Conservation (phyloP, 2,888 invertebrate species). For the Eupithecia subfuscata region DNA sequence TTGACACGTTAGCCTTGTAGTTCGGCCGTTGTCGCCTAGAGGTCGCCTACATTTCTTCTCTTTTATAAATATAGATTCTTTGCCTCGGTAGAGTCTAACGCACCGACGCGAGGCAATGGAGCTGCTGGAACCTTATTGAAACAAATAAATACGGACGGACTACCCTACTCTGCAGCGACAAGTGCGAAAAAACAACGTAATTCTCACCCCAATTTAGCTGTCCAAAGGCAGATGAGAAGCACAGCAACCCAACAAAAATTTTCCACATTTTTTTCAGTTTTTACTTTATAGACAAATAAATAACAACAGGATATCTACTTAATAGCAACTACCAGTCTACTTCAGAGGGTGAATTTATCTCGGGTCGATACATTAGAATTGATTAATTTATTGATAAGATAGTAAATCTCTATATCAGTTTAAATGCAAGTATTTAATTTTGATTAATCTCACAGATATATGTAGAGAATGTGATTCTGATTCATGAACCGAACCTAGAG, state of each 20-base stretch:
- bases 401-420: neutral
- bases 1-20: too few relatives aligned
- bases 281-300: too few relatives aligned
- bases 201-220: constrained; percentile 12
- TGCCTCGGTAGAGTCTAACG: too few relatives aligned
- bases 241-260: neutral
- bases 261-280: constrained; percentile 6
- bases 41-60: too few relatives aligned
- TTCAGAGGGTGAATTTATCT: constrained; percentile 4
- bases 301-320: neutral
- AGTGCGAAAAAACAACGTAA: neutral
- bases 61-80: too few relatives aligned
- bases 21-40: too few relatives aligned
- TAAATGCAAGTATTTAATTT: neutral
- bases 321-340: neutral
- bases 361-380: neutral
- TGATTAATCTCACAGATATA: neutral
- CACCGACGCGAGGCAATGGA: too few relatives aligned
- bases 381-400: constrained; percentile 12
- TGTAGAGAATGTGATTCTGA: neutral
- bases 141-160: neutral
- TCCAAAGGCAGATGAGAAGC: neutral
- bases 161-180: neutral
- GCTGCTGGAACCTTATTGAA: neutral
- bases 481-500: too few relatives aligned